These are phyloP conservation scores for Chascanopsetta lugubris DNA, from an alignment of 2,113 vertebrate species.

Conservation along the genomic window DNA sequence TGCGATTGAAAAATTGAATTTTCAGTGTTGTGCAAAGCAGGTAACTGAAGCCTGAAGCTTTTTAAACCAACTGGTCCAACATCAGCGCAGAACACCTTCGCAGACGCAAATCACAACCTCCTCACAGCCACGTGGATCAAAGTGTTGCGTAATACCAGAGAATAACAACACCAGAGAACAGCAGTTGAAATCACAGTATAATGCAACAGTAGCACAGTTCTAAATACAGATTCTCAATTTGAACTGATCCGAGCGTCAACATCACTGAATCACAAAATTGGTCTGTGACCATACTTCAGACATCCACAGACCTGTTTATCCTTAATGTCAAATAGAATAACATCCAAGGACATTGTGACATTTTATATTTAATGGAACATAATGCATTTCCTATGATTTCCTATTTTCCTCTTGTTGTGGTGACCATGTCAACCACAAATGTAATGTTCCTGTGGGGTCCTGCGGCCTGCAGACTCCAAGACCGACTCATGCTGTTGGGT, in stretches of 20 bases:
- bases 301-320: neutral
- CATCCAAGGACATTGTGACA: neutral
- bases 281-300: neutral
- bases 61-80: neutral
- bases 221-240: neutral
- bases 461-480: too few relatives aligned
- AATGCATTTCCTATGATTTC: too few relatives aligned
- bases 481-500: too few relatives aligned
- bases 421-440: too few relatives aligned
- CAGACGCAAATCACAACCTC: neutral
- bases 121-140: neutral
- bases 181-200: neutral
- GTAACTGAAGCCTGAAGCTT: neutral
- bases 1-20: neutral
- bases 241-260: neutral
- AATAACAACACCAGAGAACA: neutral
- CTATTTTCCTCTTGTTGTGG: too few relatives aligned
- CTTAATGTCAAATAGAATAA: neutral
- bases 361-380: too few relatives aligned
- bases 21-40: too few relatives aligned
- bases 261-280: too few relatives aligned
- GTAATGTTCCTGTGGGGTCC: too few relatives aligned
- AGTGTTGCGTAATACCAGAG: neutral
- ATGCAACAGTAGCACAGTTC: neutral
- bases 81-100: neutral